Base-by-base conservation (phyloP, 1,140 invertebrate genomes). In the Ephestia elutella region DNA sequence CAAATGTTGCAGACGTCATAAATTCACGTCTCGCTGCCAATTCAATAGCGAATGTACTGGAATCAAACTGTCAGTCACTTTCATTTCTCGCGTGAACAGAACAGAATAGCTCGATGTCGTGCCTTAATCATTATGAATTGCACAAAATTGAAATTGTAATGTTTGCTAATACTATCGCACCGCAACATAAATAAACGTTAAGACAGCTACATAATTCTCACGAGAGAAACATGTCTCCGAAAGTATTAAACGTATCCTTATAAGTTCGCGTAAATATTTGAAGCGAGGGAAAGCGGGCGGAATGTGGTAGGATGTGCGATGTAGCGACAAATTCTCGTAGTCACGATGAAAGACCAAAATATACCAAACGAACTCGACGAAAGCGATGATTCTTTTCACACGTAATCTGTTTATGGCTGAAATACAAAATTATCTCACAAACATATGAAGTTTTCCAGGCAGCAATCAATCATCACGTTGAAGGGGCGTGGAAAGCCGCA, bases 351-450 rank as follows among this genome's bases (percentile, higher is more conserved):
- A 66, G 59, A 60, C 71, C 74, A 79, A 75, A 77, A 64, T 78
- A 66, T 71, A 66, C 62, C 51, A 56, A 64, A 68, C 68, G 57
- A 71, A 75, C 71, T 75, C 71, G 59, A 65, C 63, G 71, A 75
- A 70, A 81, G 70, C 68, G 78, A 80, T 80, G 78, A 67, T 83
- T 84, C 82, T 86, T 86, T 83, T 88, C 73, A 86, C 71, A 74
- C 70, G 70, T 86, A 86, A 86, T 88, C 83, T 86, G 80, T 86
- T 86, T 83, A 86, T 76, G 78, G 77, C 75, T 80, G 82, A 88
- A 84, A 85, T 86, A 88, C 80, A 82, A 88, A 86, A 88, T 88
- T 88, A 88, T 88, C 83, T 85, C 60, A 71, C 73, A 76, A 86
- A 86, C 86, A 88, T 86, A 85, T 86, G 86, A 86, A 86, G 86